Base-by-base conservation (phyloP, 2,113 vertebrate genomes). In the Pipra filicauda region DNA sequence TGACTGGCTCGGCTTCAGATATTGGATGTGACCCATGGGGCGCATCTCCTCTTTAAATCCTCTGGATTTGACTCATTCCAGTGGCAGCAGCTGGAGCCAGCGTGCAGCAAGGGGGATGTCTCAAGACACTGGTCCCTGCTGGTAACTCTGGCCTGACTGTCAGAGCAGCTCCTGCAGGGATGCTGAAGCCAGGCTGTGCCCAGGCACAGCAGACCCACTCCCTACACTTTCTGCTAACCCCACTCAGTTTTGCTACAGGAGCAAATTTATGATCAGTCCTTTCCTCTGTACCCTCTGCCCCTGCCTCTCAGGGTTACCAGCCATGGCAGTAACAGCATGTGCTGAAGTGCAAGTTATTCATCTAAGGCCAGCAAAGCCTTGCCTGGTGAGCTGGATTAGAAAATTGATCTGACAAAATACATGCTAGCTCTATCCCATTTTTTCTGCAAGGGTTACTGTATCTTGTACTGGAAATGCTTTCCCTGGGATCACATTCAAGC, bases 321-420 rank as follows among this genome's bases (percentile, higher is more conserved):
- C 55, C 81, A 64, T 1, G 1, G 57, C 61, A 84, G 39, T 35
- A 80, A 55, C 39, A 59, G 55, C 11, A 1, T 22, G 49, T 70
- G 83, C 74, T 51, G 88, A 94, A 91, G 85, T 67, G 51, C 44
- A 76, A 49, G 55, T 86, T 85, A 70, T 17, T 78, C 8, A 8
- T 84, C 70, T 48, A 61, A 75, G 2, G 30, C 81, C 85, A 87
- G 62, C 0, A 1, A 1, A 88, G 74, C 81, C 85, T 54, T 79
- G 70, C 81, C 41, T 46, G 62, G 66, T 64, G 89, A 96, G 78
- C 30, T 2, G 8, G 78, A 35, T 90, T 74, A 77, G 85, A 80
- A 95, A 88, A 91, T 15, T 83, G 93, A 94, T 93, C 81, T 96
- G 92, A 93, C 82, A 77, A 71, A 94, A 85, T 55, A 88, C 54